A percentile compares a stretch with the other conserved stretches of the same genome.
phyloP scores from a whole-genome alignment of 2,797 vertebrate genomes.

The Prionace glauca region DNA sequence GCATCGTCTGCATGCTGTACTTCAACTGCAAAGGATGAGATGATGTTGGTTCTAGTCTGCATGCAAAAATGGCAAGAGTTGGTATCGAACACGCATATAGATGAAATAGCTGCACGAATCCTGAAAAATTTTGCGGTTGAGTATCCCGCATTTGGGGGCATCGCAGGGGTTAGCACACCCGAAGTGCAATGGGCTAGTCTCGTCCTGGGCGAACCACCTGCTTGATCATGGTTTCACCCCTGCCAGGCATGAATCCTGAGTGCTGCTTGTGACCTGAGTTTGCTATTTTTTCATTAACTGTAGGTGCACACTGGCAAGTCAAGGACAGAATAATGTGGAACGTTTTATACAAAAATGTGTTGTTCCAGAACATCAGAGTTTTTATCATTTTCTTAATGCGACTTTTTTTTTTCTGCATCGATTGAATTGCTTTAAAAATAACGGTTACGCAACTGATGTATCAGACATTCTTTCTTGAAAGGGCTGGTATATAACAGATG shows the following conservation, averaged over 20 bases:
- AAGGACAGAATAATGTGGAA: not conserved
- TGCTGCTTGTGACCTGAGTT: not conserved
- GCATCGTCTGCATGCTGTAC: no score
- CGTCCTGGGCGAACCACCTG: no score
- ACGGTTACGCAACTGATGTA: not conserved
- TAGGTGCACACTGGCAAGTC: not conserved
- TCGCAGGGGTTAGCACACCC: no score
- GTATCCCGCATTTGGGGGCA: no score
- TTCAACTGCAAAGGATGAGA: no score
- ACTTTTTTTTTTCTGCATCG: not conserved
- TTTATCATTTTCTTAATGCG: not conserved
- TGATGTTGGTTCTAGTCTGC: no score
- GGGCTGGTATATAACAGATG: not conserved
- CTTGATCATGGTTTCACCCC: no score
- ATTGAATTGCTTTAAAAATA: not conserved
- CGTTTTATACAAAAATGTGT: not conserved
- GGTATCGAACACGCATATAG: not conserved
- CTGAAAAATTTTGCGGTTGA: no score
- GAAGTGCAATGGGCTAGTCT: no score
- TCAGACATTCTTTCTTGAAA: not conserved
- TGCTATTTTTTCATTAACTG: not conserved
- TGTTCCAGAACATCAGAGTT: no score
- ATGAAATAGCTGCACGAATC: not conserved
- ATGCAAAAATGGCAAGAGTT: not conserved
- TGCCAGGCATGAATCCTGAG: not conserved